These are phyloP conservation scores for Saccostrea cuccullata DNA, from an alignment of 1,140 invertebrate species.

Conservation along the genomic window DNA sequence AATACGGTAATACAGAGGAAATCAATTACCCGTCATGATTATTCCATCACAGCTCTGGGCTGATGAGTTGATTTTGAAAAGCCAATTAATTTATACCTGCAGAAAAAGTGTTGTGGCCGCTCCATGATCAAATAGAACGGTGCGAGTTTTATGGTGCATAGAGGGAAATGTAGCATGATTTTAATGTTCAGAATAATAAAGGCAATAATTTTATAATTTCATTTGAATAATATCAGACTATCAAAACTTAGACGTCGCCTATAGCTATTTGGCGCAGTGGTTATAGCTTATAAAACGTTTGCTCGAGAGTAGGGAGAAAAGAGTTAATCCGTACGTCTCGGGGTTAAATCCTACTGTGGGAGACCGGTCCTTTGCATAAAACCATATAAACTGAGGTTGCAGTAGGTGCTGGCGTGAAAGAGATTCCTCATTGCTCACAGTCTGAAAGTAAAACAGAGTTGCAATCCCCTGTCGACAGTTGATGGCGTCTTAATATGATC, in stretches of 20 bases:
- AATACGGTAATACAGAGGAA: slow-evolving; percentile 23
- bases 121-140: slow-evolving; percentile 23
- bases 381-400: no score
- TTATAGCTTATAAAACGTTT: no score
- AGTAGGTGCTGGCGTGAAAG: no score
- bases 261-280: no score
- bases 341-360: no score
- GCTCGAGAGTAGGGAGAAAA: no score
- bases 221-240: not conserved
- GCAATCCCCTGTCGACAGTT: no score
- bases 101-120: slow-evolving; percentile 8
- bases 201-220: slow-evolving; percentile 3
- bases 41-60: not conserved
- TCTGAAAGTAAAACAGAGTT: no score
- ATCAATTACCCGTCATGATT: slow-evolving; percentile 25
- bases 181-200: not conserved
- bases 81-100: slow-evolving; percentile 27
- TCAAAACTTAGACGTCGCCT: not conserved
- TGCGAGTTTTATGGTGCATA: not conserved
- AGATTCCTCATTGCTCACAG: no score
- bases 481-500: no score
- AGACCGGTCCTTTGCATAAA: no score
- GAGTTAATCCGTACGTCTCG: no score
- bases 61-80: slow-evolving; percentile 31
- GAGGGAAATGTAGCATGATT: slow-evolving; percentile 4